phyloP scores from a whole-genome alignment of 2,113 vertebrate species.

The Machaerirhynchus nigripectus region DNA sequence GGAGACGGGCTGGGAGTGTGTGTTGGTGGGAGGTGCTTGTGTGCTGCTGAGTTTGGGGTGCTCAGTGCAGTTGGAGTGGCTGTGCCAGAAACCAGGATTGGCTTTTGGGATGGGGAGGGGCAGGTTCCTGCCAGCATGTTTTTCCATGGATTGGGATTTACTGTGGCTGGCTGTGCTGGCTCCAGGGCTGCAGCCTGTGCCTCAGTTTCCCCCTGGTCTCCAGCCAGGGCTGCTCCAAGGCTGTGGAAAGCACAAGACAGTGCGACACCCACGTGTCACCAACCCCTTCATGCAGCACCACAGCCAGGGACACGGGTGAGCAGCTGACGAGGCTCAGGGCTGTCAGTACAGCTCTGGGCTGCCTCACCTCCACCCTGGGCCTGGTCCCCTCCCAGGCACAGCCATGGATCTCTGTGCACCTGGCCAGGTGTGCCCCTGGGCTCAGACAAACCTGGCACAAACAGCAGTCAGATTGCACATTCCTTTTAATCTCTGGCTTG shows the following conservation, averaged over 20 bases:
- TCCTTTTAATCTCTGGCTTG: slow-evolving; percentile 16
- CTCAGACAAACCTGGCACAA: neutral
- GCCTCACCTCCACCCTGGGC: neutral
- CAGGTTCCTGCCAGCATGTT: neutral
- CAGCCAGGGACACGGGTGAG: neutral
- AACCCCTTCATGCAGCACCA: accelerated
- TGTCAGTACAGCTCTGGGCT: neutral
- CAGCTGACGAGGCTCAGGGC: neutral
- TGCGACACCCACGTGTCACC: neutral
- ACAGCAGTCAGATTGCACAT: neutral
- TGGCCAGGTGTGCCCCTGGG: neutral
- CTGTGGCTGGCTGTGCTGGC: neutral
- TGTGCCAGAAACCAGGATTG: accelerated
- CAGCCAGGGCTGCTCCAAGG: neutral
- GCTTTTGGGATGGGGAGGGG: neutral
- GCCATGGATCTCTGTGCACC: neutral
- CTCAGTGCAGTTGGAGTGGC: neutral
- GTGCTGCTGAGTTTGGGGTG: neutral
- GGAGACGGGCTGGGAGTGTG: accelerated
- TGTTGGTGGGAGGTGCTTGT: neutral
- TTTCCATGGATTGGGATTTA: neutral
- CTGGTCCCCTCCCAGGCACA: neutral
- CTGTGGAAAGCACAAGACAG: neutral
- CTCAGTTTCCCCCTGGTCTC: neutral
- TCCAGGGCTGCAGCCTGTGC: neutral